Evolutionary conservation across 2,113 vertebrate genomes (phyloP).

Genomic region (Heteronetta atricapilla): DNA sequence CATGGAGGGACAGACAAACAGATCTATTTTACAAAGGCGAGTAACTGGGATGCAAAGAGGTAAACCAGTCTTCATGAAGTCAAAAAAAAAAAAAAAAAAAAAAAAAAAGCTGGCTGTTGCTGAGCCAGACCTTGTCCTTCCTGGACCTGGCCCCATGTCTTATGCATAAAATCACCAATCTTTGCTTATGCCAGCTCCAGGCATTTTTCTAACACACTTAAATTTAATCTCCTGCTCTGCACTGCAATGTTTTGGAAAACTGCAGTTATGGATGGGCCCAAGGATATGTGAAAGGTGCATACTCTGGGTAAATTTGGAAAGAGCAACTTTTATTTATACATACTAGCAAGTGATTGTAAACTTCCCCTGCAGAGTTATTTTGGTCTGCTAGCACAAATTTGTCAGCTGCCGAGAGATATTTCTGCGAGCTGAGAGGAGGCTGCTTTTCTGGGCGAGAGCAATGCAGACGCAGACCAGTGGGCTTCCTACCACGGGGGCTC

Average conservation of each 20-base stretch:
- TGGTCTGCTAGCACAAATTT: conserved; percentile 23
- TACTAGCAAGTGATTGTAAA: conserved; percentile 13
- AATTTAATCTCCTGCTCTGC: background rate
- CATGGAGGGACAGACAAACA: background rate
- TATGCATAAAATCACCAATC: background rate
- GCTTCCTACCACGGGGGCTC: background rate
- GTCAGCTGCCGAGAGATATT: conserved; percentile 44
- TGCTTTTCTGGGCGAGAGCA: background rate
- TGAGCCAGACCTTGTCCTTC: background rate
- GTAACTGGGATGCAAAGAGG: background rate
- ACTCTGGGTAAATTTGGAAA: conserved; percentile 20
- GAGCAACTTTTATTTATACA: conserved; percentile 41
- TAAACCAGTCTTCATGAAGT: background rate
- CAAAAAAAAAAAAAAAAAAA: background rate
- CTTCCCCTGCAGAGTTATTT: conserved; percentile 54
- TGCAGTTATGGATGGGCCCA: background rate
- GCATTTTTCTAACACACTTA: background rate
- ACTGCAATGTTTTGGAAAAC: background rate
- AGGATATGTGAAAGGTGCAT: background rate
- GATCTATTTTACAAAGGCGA: background rate
- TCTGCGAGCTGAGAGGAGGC: conserved; percentile 44
- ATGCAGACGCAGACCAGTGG: background rate
- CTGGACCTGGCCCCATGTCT: background rate
- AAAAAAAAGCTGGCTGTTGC: background rate
- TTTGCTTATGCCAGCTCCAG: background rate